Conservation (phyloP, 2,113 vertebrate species). For the Trochalopteron elliotii region DNA sequence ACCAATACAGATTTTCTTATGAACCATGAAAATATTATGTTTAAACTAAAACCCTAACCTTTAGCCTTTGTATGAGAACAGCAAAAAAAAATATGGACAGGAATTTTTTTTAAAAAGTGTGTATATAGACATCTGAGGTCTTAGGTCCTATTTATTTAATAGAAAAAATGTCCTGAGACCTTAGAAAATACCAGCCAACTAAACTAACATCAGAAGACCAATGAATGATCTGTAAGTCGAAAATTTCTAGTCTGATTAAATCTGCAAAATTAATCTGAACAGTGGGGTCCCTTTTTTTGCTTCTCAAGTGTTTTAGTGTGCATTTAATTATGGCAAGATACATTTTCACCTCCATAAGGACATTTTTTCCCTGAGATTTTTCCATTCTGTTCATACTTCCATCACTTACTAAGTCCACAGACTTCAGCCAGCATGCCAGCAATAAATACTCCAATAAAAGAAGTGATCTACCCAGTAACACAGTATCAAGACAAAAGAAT, state of each 20-base stretch:
- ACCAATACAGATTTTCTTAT: conserved; percentile 78
- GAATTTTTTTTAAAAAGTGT: background rate
- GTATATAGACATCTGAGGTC: conserved; percentile 64
- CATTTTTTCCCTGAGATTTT: background rate
- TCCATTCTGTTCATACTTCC: background rate
- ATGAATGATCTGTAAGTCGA: conserved; percentile 47
- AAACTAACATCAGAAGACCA: conserved; percentile 49
- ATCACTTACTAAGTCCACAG: background rate
- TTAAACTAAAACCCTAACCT: conserved; percentile 71
- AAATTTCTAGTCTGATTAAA: conserved; percentile 34
- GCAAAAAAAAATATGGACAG: conserved; percentile 46
- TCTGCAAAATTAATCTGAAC: background rate
- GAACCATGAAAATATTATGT: conserved; percentile 75
- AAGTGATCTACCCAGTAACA: background rate
- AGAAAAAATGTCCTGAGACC: background rate
- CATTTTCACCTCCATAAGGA: background rate
- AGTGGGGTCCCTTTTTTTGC: background rate
- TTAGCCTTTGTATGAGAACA: conserved; percentile 67
- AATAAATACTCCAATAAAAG: background rate
- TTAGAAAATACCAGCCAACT: conserved; percentile 42
- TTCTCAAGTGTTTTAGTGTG: background rate
- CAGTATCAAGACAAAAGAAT: background rate
- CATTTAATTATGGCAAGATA: background rate
- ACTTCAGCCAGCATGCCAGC: background rate
- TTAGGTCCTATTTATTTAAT: conserved; percentile 24